Conservation (phyloP, 2,113 vertebrate genomes). For the Perognathus longimembris region DNA sequence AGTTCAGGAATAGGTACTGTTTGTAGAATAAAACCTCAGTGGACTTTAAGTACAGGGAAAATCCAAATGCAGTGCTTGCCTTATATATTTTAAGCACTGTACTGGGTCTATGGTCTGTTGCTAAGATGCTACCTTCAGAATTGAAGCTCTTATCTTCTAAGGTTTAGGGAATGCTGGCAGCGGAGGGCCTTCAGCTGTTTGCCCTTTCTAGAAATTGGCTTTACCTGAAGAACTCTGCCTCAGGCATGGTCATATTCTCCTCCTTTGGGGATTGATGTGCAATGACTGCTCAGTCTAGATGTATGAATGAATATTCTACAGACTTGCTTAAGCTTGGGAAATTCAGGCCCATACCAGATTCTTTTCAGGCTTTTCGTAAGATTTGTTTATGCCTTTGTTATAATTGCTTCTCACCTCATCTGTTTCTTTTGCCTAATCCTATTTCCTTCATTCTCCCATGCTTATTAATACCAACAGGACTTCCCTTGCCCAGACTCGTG, state of each 20-base stretch:
- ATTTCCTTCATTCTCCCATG: neutral
- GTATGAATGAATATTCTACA: neutral
- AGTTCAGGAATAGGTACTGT: slow-evolving; percentile 11
- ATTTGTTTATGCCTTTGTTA: neutral
- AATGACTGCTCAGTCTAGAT: neutral
- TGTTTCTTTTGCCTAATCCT: neutral
- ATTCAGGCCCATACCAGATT: neutral
- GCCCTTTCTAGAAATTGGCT: neutral
- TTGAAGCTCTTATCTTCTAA: neutral
- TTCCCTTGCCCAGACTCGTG: neutral
- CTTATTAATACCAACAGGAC: neutral
- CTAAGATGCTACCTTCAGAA: neutral
- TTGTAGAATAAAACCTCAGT: slow-evolving; percentile 42
- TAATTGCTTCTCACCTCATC: slow-evolving; percentile 21
- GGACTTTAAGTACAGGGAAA: neutral
- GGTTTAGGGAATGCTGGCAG: neutral
- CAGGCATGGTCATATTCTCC: neutral
- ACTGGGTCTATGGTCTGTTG: neutral
- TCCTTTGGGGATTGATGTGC: neutral
- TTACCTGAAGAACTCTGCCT: neutral
- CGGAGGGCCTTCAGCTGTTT: neutral
- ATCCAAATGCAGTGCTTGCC: neutral
- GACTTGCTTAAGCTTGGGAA: neutral
- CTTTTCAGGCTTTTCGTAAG: neutral
- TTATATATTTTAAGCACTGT: neutral